Evolutionary conservation across 2,888 invertebrate genomes (phyloP), one percentile per base, ranked within the genome.

Genomic region (Xestia rhomboidea): DNA sequence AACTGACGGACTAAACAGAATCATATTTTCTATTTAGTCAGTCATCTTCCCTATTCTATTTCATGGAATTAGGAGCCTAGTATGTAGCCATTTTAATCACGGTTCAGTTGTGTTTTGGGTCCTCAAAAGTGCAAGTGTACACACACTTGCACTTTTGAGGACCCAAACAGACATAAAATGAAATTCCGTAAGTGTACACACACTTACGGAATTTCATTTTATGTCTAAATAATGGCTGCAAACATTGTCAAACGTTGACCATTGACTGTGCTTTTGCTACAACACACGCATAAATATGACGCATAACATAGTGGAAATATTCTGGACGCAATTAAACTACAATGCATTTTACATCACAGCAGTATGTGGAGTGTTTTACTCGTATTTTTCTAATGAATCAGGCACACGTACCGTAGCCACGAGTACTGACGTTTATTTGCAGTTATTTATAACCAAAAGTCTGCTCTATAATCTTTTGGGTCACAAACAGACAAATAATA

Each of bases 321-420:
- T 70, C 11, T 44, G 11, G 54, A 81, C 41, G 46, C 67, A 84
- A 54, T 73, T 46, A 80, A 79, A 68, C 27, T 63, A 62, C 60
- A 54, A n/a, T 44, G 51, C 74, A 57, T 67, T 62, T 68, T 69
- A 80, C 30, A 74, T 30, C 66, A 27, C 54, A 51, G 18, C 54
- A 51, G 18, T 38, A 69, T 34, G 15, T 49, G 15, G 41, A 38
- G 24, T n/a, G 34, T 68, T 69, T 81, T n/a, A n/a, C n/a, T n/a
- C n/a, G n/a, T 69, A 80, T 74, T 69, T 81, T 81, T 73, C 51
- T 46, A 69, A 73, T 73, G 73, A 69, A 72, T 80, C 64, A 84
- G 27, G 49, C 60, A n/a, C 68, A n/a, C n/a, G 34, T 54, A 30
- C 3, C 27, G 57, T 38, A 44, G 62, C 67, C 54, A 71, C n/a